These are phyloP conservation scores for Syritta pipiens DNA, from an alignment of 2,888 invertebrate genomes.

Conservation along the genomic window DNA sequence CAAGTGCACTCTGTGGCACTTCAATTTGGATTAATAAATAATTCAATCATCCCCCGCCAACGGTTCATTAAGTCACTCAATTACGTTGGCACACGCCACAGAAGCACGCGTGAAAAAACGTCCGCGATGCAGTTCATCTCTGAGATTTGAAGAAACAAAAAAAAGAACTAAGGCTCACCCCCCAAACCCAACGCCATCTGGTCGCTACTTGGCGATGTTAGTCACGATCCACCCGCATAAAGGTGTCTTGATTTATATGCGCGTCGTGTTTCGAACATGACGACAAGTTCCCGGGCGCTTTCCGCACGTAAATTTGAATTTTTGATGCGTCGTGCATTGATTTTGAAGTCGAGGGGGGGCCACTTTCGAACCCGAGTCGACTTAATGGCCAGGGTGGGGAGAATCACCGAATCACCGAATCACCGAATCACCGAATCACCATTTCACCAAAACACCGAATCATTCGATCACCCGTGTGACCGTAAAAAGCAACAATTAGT, in stretches of 20 bases:
- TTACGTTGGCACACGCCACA: slow-evolving; percentile 6
- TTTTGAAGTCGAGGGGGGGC: slow-evolving; percentile 37
- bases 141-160: not conserved
- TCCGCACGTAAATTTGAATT: slow-evolving; percentile 59
- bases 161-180: not conserved
- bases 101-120: not conserved
- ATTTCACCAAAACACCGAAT: no score
- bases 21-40: slow-evolving; percentile 61
- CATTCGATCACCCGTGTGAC: no score
- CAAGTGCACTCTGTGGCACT: slow-evolving; percentile 1
- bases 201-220: slow-evolving; percentile 22
- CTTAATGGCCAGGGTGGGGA: not conserved
- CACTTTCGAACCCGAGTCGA: no score
- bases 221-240: slow-evolving; percentile 39
- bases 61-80: slow-evolving; percentile 47
- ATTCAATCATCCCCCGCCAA: slow-evolving; percentile 20
- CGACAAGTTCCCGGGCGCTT: slow-evolving; percentile 40
- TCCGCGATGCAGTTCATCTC: not conserved
- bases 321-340: slow-evolving; percentile 36
- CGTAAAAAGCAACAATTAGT: slow-evolving; percentile 25
- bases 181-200: not conserved
- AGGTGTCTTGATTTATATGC: slow-evolving; percentile 59
- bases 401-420: no score
- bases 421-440: no score
- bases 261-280: slow-evolving; percentile 56